Base-by-base conservation (phyloP, 2,797 vertebrate genomes). In the Nannoperca australis region DNA sequence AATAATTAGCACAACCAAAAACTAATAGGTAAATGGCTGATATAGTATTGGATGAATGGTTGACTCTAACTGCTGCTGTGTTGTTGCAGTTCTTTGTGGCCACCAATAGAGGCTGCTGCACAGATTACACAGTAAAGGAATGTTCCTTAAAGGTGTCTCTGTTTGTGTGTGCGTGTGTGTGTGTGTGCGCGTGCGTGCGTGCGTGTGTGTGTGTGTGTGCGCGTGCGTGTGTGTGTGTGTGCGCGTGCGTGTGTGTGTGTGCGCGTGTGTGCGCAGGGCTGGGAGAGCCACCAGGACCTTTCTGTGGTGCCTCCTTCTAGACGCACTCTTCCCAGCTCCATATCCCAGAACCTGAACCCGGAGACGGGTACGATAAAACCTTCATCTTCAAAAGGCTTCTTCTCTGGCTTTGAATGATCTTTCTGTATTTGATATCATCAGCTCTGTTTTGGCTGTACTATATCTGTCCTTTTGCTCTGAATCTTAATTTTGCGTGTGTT, bases 211-310 rank as follows among this genome's bases (percentile, higher is more conserved):
- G 34, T 36, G 34, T 36, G 34, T 36, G 34, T 36, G 34, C n/a
- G n/a, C n/a, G n/a, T 32, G 30, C 5, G 30, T 32, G 30, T 32
- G 30, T 32, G 30, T 32, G 30, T 32, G 30, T 32, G 30, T 32
- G 30, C 3, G 30, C 5, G 30, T 32, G 30, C 5, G 30, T 32
- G 30, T 32, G 30, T 32, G 30, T 32, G 30, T 32, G 30, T 12
- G 58, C 15, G 12, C 63, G 10, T 53, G 24, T 87, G 47, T 56
- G 55, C 95, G 94, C 95, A 96, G 85, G 97, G 95, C 42, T 98
- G 97, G 97, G 97, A 98, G 78, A 98, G 97, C 88, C 97, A 99
- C 60, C 97, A 97, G 88, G 96, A 98, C 78, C 92, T 98, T n/a
- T 97, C 96, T 2, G 91, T 92, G 79, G 88, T 67, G 11, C 88